phyloP scores from a whole-genome alignment of 1,140 invertebrate species.

The Meloidogyne floridensis region DNA sequence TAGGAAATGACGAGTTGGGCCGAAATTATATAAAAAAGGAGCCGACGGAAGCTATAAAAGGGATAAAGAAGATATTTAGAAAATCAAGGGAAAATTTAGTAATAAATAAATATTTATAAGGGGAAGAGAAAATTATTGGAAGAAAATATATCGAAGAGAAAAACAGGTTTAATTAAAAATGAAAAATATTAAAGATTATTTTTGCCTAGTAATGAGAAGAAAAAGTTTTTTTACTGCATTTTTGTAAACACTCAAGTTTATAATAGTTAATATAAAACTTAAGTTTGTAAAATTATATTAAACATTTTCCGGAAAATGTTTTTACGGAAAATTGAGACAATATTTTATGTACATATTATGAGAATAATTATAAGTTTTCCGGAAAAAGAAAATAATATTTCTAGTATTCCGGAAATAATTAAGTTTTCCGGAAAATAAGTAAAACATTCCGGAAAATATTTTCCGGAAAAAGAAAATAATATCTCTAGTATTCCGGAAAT shows the following conservation, averaged over 20 bases:
- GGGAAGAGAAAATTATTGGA: neutral
- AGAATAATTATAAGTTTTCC: too few species aligned
- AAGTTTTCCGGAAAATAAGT: too few species aligned
- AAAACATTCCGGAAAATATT: neutral
- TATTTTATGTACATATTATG: too few species aligned
- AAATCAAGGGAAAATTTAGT: neutral
- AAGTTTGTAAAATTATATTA: too few species aligned
- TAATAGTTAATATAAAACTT: too few species aligned
- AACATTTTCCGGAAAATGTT: too few species aligned
- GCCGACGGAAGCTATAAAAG: neutral
- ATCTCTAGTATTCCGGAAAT: neutral
- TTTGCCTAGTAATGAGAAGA: too few species aligned
- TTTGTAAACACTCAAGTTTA: too few species aligned
- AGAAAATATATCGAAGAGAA: neutral
- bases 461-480: neutral
- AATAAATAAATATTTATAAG: neutral
- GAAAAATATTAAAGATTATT: neutral
- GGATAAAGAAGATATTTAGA: neutral
- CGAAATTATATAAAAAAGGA: neutral
- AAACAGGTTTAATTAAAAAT: neutral
- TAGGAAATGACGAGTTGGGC: constrained; percentile 3
- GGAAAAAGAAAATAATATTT: too few species aligned
- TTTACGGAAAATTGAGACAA: too few species aligned
- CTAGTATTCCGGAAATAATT: neutral
- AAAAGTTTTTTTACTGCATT: too few species aligned